These are phyloP conservation scores for Athalia rosae DNA, from an alignment of 2,888 invertebrate genomes.

Conservation along the genomic window DNA sequence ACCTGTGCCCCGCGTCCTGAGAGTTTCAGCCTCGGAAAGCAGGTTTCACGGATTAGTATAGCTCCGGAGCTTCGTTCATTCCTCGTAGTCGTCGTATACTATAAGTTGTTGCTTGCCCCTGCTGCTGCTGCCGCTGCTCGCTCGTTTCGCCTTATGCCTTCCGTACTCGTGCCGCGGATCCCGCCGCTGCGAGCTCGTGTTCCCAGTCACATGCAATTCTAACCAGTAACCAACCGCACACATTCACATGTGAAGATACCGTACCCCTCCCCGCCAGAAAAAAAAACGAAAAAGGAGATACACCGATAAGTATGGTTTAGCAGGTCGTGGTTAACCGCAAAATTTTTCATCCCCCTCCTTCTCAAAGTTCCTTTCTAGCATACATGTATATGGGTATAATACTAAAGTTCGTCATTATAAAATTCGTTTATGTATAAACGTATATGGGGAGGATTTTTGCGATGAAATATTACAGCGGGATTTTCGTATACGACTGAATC, in stretches of 20 bases:
- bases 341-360: background rate
- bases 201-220: slow-evolving; percentile 2
- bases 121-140: background rate
- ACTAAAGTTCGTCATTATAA: too few species aligned
- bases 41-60: slow-evolving; percentile 41
- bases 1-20: slow-evolving; percentile 28
- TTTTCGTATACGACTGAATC: too few species aligned
- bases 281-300: background rate
- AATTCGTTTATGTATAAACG: too few species aligned
- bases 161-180: slow-evolving; percentile 17
- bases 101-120: background rate
- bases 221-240: slow-evolving; percentile 9
- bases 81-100: background rate
- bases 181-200: slow-evolving; percentile 11
- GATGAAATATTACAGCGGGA: too few species aligned
- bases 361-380: background rate
- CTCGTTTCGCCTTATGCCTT: background rate
- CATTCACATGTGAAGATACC: background rate
- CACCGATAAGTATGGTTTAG: slow-evolving; percentile 27
- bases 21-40: slow-evolving; percentile 24
- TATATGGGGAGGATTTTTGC: too few species aligned
- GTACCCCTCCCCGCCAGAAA: background rate
- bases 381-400: too few species aligned
- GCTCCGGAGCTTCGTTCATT: slow-evolving; percentile 21
- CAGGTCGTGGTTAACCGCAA: slow-evolving; percentile 26